phyloP scores from a whole-genome alignment of 2,888 invertebrate genomes.

The Vesta saturnalis region DNA sequence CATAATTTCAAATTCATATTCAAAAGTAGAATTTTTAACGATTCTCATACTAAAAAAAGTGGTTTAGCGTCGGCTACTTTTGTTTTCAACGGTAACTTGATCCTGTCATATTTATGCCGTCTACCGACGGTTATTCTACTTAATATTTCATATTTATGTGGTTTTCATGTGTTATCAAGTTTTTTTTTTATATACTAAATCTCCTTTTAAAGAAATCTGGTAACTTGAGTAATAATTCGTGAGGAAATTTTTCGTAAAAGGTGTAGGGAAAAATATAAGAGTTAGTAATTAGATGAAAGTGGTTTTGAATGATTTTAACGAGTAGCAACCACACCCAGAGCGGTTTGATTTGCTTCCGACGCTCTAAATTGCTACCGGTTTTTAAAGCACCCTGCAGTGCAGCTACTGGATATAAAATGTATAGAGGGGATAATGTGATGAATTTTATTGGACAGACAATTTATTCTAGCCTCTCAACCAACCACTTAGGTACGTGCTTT shows the following conservation, averaged over 20 bases:
- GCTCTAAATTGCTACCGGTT: conserved; percentile 49
- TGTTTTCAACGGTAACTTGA: conserved; percentile 27
- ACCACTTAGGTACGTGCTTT: background rate
- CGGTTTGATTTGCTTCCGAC: conserved; percentile 37
- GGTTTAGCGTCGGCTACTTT: conserved; percentile 12
- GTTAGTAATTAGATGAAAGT: conserved; percentile 13
- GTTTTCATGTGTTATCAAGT: conserved; percentile 16
- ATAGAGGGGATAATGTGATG: conserved; percentile 43
- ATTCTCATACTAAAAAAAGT: background rate
- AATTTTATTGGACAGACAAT: conserved; percentile 43
- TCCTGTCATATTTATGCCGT: conserved; percentile 30
- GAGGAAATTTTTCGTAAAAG: conserved; percentile 1
- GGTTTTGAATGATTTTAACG: conserved; percentile 21
- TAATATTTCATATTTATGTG: conserved; percentile 29
- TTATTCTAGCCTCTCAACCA: conserved; percentile 20
- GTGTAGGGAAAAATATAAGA: background rate
- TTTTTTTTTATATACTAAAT: conserved; percentile 5
- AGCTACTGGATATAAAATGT: conserved; percentile 45
- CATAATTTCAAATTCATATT: background rate
- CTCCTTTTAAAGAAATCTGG: conserved; percentile 15
- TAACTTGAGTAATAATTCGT: conserved; percentile 4
- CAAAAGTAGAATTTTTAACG: no score
- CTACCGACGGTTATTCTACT: conserved; percentile 18
- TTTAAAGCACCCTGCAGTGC: conserved; percentile 46
- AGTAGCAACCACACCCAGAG: conserved; percentile 29